These are phyloP conservation scores for Iselma pallidipennis DNA, from an alignment of 2,888 invertebrate genomes.

Conservation along the genomic window DNA sequence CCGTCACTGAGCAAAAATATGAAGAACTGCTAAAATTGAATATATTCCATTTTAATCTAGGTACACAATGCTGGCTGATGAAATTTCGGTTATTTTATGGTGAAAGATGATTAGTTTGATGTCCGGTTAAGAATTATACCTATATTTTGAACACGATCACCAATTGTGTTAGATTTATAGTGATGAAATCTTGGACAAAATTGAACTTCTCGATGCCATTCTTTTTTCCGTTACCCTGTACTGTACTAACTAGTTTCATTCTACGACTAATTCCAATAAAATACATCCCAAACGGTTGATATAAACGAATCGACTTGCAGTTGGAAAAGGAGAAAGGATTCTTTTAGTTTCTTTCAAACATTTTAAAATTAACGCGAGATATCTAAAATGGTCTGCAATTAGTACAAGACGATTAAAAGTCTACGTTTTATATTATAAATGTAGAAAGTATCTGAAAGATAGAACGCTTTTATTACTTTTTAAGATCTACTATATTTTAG, in stretches of 20 bases:
- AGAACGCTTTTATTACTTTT: conserved; percentile 44
- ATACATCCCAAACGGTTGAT: conserved; percentile 5
- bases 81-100: too few relatives aligned
- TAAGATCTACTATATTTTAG: conserved; percentile 49
- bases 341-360: conserved; percentile 1
- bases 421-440: conserved; percentile 35
- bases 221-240: not conserved
- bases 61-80: too few relatives aligned
- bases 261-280: conserved; percentile 18
- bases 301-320: conserved; percentile 1
- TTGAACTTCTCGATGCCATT: conserved; percentile 50
- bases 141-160: conserved; percentile 47
- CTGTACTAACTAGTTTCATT: conserved; percentile 27
- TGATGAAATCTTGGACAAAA: conserved; percentile 54
- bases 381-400: conserved; percentile 1
- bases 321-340: not conserved
- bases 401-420: conserved; percentile 2
- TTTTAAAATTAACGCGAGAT: not conserved
- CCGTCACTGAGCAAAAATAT: too few relatives aligned
- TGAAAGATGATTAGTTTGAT: conserved; percentile 3
- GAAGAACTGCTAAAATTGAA: too few relatives aligned
- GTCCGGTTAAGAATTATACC: conserved; percentile 36
- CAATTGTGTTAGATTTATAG: conserved; percentile 53
- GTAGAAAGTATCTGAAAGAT: conserved; percentile 40
- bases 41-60: too few relatives aligned